Evolutionary conservation across 2,113 vertebrate genomes (phyloP), one percentile per base, ranked within the genome.

Genomic region (Columbina picui): DNA sequence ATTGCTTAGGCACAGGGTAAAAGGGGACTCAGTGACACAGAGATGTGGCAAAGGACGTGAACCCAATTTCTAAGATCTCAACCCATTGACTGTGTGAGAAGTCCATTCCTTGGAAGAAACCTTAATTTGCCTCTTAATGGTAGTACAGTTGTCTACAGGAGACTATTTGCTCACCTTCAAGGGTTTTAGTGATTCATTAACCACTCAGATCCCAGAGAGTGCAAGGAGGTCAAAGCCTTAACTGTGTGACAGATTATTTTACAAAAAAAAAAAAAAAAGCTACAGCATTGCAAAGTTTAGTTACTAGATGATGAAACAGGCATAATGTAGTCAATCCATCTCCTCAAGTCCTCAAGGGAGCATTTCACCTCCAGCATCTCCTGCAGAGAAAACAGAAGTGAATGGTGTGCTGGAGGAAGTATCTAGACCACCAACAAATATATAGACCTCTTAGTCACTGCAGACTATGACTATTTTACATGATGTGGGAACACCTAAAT

Each of bases 61-160:
- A 50, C 20, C 4, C 17, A 32, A 2, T 78, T 87, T 89, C 56
- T 50, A n/a, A 91, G 70, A 38, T 25, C 26, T 59, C 43, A 25
- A 17, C 36, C 14, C 0, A 9, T 3, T 70, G 20, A 17, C 45
- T 11, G 10, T 1, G 27, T 36, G 20, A 50, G 19, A 7, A 52
- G 55, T 8, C 34, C 12, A 47, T 71, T 88, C 32, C 19, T 74
- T 57, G 7, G 12, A 83, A 45, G 55, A 69, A 60, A 16, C 10
- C 10, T 52, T 55, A 27, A 29, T 82, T 64, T 23, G 10, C 18
- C 32, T 69, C 12, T 47, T 85, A 12, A 12, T 0, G 17, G 25
- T 29, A n/a, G 18, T 17, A 9, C 15, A 75, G 18, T 6, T 55
- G 9, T 14, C 39, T 83, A 17, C 6, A 60, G 1, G 2, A 63